Evolutionary conservation across 2,797 vertebrate species (phyloP).

Genomic region (Pampus argenteus): DNA sequence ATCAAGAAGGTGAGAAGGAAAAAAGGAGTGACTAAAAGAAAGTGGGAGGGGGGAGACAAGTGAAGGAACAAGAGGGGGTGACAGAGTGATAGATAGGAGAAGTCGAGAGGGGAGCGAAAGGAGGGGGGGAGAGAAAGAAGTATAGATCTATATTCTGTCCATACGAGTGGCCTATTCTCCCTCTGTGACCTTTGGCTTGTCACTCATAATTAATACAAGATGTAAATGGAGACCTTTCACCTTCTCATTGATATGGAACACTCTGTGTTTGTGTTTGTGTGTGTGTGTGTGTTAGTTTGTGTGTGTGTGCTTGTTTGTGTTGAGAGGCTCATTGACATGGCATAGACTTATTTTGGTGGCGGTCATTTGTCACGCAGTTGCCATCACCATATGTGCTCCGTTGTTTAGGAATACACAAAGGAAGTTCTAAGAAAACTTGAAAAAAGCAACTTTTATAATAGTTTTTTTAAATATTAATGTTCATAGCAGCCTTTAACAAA

Average conservation of each 20-base stretch:
- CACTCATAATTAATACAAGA: constrained; percentile 89
- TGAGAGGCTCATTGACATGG: constrained; percentile 79
- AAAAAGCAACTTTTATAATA: background rate
- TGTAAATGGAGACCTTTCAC: constrained; percentile 90
- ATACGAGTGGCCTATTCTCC: constrained; percentile 79
- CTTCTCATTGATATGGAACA: constrained; percentile 86
- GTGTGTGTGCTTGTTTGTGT: constrained; percentile 33
- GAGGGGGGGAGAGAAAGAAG: constrained; percentile 59
- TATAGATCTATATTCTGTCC: constrained; percentile 84
- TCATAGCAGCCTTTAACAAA: no score
- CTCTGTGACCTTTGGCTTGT: constrained; percentile 86
- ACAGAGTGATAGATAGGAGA: constrained; percentile 72
- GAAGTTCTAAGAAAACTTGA: constrained; percentile 25
- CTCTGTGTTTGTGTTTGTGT: constrained; percentile 71
- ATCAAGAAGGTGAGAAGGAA: constrained; percentile 7
- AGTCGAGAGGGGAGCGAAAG: constrained; percentile 39
- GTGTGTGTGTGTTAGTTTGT: constrained; percentile 50
- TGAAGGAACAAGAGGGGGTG: constrained; percentile 33
- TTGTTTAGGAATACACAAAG: constrained; percentile 58
- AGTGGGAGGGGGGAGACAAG: constrained; percentile 14
- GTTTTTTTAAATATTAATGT: no score
- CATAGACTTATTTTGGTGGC: constrained; percentile 76
- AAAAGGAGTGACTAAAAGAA: constrained; percentile 24
- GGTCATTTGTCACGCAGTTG: constrained; percentile 79
- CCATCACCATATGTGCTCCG: constrained; percentile 40